phyloP scores from a whole-genome alignment of 2,797 vertebrate species.

The Tachyglossus aculeatus region DNA sequence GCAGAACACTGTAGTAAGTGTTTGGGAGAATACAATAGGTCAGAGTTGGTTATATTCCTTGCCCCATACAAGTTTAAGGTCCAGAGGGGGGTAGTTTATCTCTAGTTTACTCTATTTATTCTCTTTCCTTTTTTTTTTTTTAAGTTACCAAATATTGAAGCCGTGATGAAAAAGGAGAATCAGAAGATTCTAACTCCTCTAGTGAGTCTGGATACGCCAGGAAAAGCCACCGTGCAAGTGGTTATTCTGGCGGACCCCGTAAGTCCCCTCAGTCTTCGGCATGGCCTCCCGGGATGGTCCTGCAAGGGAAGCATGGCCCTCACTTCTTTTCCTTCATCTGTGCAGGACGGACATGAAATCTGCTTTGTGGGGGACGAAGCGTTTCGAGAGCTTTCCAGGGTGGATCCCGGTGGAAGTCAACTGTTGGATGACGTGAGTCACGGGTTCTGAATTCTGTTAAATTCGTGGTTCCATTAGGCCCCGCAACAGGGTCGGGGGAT shows the following conservation, averaged over 20 bases:
- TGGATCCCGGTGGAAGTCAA: slow-evolving; percentile 84
- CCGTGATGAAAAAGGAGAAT: slow-evolving; percentile 86
- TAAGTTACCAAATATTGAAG: slow-evolving; percentile 86
- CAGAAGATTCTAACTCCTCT: slow-evolving; percentile 91
- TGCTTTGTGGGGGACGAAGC: slow-evolving; percentile 96
- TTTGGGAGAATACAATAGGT: too few relatives aligned
- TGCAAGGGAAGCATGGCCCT: background rate
- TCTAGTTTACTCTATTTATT: background rate
- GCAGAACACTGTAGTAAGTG: too few relatives aligned
- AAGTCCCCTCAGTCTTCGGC: slow-evolving; percentile 69
- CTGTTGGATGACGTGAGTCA: slow-evolving; percentile 85
- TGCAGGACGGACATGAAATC: slow-evolving; percentile 93
- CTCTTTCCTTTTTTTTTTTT: background rate
- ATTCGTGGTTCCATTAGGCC: background rate
- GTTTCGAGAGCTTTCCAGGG: slow-evolving; percentile 87
- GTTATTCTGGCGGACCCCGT: slow-evolving; percentile 96
- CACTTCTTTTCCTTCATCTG: slow-evolving; percentile 7
- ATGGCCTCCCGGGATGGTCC: too few relatives aligned
- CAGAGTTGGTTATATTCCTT: too few relatives aligned
- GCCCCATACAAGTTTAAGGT: too few relatives aligned
- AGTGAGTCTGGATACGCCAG: slow-evolving; percentile 94
- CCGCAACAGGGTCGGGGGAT: too few relatives aligned
- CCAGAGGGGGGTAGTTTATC: too few relatives aligned
- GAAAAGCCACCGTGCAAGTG: slow-evolving; percentile 95
- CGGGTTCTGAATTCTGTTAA: background rate